Percentiles rank a stretch among this genome's conserved stretches.
phyloP scores from a whole-genome alignment of 2,113 vertebrate species.

The Rallus limicola region DNA sequence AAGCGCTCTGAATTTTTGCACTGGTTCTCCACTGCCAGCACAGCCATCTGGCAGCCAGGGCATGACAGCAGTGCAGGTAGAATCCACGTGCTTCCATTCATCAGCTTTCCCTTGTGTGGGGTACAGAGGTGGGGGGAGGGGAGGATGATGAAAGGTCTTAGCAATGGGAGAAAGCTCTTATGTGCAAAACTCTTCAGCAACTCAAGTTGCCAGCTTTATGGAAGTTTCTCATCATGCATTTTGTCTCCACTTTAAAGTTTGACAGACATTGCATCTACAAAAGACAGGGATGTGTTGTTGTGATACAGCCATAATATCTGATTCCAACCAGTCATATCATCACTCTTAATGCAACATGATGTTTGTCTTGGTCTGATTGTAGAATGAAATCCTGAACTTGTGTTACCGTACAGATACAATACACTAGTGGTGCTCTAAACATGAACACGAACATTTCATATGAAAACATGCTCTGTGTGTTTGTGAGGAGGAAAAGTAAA shows the following conservation, averaged over 20 bases:
- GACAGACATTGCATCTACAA: background rate
- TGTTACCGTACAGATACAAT: background rate
- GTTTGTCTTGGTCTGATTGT: background rate
- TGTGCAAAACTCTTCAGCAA: background rate
- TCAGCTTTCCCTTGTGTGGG: background rate
- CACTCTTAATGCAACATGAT: background rate
- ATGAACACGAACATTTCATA: background rate
- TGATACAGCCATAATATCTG: background rate
- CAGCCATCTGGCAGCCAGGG: background rate
- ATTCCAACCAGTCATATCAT: background rate
- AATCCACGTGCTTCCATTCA: background rate
- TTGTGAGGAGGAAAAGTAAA: background rate
- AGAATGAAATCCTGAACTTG: background rate
- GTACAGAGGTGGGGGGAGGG: background rate
- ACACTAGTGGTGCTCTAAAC: background rate
- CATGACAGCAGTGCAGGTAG: background rate
- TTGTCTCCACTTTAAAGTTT: background rate
- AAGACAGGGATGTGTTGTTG: background rate
- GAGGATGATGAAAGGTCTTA: background rate
- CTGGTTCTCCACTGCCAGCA: background rate
- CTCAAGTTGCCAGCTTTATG: background rate
- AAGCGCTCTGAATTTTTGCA: background rate
- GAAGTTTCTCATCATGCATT: background rate
- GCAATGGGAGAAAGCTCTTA: background rate
- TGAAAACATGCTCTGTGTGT: background rate